Base-by-base conservation (phyloP, 1,140 invertebrate genomes). In the Cyphomyrmex costatus region DNA sequence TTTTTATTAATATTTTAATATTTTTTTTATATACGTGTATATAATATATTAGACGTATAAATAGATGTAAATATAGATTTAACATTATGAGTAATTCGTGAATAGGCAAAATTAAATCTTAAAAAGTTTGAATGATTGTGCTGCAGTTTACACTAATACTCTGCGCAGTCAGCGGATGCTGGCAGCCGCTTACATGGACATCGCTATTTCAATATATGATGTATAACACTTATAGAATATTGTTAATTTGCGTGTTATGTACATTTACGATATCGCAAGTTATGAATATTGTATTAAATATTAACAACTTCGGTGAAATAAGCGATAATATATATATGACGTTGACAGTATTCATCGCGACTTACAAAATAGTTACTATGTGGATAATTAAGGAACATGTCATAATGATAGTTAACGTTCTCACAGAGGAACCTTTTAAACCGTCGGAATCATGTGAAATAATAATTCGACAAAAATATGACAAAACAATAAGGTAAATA, bases 111-210 rank as follows among this genome's bases (percentile, higher is more conserved):
- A 36, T 21, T 33, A 79, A 36, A 53, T 49, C 46, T 42, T 42
- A 56, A 51, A 71, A 73, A 33, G 12, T 0, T 53, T 10, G 5
- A 73, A 76, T 42, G 53, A 33, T 49, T 0, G 8, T 19, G 24
- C 8, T 85, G 19, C 12, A 30, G 1, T 66, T 79, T 21, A 78
- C 74, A 33, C 56, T 87, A 33, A 56, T 2, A 7, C 49, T 85
- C 0, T 61, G 83, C 4, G 21, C 82, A 46, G 53, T 49, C 53
- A 16, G 16, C 24, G 86, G 86, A n/a, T 78, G 71, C 49, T 85
- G 73, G 80, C 63, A 76, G 16, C 73, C 86, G 24, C 33, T 78
- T 46, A n/a, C 63, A 5, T 87, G 73, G 82, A 51, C 46, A 4
- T 63, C 65, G 10, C 16, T 27, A 5, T 49, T 10, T 2, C 78